Conservation (phyloP, 2,113 vertebrate genomes). For the Neolamprologus falcicula region DNA sequence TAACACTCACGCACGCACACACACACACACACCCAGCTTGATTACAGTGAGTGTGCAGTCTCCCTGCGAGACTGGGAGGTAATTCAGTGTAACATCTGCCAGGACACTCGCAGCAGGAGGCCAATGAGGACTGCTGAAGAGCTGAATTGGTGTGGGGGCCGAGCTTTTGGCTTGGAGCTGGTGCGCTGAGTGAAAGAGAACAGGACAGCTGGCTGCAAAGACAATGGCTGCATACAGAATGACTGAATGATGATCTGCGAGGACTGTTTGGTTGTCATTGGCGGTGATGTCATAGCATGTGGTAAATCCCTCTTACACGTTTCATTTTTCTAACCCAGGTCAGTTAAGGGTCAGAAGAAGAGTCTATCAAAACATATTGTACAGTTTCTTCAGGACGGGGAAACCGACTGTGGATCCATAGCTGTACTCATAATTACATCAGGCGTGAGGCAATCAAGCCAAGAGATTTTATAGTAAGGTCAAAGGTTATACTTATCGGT, state of each 20-base stretch:
- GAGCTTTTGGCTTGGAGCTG: not conserved
- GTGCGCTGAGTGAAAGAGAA: not conserved
- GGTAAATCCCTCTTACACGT: not conserved
- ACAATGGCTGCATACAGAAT: not conserved
- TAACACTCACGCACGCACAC: accelerated
- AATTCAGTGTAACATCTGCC: conserved; percentile 56
- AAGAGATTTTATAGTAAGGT: conserved; percentile 18
- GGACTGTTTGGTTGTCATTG: not conserved
- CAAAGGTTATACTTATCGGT: conserved; percentile 12
- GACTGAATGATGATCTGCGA: not conserved
- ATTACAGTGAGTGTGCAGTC: conserved; percentile 34
- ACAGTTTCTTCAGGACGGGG: not conserved
- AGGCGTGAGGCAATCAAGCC: not conserved
- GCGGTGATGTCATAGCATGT: not conserved
- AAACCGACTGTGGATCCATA: not conserved
- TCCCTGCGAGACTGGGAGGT: conserved; percentile 30
- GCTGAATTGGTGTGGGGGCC: not conserved
- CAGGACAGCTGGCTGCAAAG: conserved; percentile 29
- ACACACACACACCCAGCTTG: not conserved
- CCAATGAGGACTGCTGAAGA: not conserved
- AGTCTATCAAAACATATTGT: not conserved
- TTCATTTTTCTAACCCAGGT: not conserved
- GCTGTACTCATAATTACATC: not conserved
- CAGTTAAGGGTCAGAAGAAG: not conserved
- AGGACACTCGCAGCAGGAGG: conserved; percentile 31